Percentiles rank a stretch among this genome's conserved stretches.
Evolutionary conservation across 2,113 vertebrate species (phyloP).

Genomic region (Pantherophis guttatus): DNA sequence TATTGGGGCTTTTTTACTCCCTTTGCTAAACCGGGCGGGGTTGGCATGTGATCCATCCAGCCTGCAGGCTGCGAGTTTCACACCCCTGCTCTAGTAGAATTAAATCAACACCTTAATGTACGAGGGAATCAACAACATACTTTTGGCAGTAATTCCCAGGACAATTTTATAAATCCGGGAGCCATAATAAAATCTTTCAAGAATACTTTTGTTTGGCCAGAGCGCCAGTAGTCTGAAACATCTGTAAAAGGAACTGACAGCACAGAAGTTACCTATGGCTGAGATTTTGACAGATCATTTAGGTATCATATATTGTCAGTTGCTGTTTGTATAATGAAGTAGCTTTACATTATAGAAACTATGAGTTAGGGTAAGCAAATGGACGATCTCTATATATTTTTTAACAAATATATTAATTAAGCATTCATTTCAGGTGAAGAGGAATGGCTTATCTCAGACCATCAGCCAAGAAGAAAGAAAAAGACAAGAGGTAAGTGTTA

Average conservation of each 20-base stretch:
- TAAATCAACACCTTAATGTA: not conserved
- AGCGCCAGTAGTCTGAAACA: not conserved
- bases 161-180: not conserved
- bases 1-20: too few species aligned
- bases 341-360: not conserved
- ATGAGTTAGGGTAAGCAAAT: not conserved
- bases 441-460: constrained; percentile 78
- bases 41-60: too few species aligned
- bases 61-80: too few species aligned
- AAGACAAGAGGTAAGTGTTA: constrained; percentile 84
- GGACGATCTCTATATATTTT: not conserved
- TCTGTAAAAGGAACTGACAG: not conserved
- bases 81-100: not conserved
- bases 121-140: not conserved
- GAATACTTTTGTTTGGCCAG: not conserved
- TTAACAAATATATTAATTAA: not conserved
- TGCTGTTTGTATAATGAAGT: not conserved
- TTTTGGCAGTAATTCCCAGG: not conserved
- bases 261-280: not conserved
- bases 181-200: not conserved
- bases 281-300: not conserved
- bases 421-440: constrained; percentile 81
- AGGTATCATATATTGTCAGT: not conserved
- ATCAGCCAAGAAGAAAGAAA: constrained; percentile 90
- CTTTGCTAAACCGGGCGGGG: too few species aligned